Conservation (phyloP, 2,888 invertebrate genomes). For the Campoplex capitator region DNA sequence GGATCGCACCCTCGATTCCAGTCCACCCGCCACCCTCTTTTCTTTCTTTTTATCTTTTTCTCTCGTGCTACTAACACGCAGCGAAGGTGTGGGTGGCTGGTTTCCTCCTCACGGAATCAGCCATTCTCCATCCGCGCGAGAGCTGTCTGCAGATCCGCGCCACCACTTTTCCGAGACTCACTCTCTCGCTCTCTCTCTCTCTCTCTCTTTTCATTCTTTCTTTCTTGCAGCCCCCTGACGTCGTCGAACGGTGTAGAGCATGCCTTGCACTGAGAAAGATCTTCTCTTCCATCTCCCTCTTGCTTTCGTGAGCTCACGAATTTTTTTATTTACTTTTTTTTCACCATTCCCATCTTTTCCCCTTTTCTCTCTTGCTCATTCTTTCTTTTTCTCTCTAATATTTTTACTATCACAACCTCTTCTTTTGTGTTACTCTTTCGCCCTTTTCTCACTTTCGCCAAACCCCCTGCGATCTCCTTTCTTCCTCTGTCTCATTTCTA, state of each 20-base stretch:
- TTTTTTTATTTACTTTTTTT: constrained; percentile 39
- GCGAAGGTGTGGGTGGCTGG: constrained; percentile 61
- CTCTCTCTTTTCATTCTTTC: constrained; percentile 55
- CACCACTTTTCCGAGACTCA: constrained; percentile 74
- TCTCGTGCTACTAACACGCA: constrained; percentile 62
- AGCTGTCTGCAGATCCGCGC: constrained; percentile 78
- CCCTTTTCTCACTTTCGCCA: constrained; percentile 35
- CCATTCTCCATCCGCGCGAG: constrained; percentile 78
- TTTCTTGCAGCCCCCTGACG: constrained; percentile 56
- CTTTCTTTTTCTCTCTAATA: constrained; percentile 47
- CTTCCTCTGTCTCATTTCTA: constrained; percentile 66
- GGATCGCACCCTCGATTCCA: constrained; percentile 64
- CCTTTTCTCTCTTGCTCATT: constrained; percentile 35
- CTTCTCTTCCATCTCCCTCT: constrained; percentile 56
- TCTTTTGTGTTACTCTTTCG: constrained; percentile 46
- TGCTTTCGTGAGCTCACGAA: constrained; percentile 20
- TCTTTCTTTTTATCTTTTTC: constrained; percentile 33
- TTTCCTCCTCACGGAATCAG: constrained; percentile 77
- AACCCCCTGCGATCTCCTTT: constrained; percentile 61
- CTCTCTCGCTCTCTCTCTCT: constrained; percentile 34
- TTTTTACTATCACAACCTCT: constrained; percentile 57
- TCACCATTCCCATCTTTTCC: constrained; percentile 44
- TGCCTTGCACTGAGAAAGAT: constrained; percentile 65
- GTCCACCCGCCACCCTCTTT: constrained; percentile 50
- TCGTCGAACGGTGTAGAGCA: constrained; percentile 46